Conservation (phyloP, 2,797 vertebrate species). For the Macrochelys suwanniensis region DNA sequence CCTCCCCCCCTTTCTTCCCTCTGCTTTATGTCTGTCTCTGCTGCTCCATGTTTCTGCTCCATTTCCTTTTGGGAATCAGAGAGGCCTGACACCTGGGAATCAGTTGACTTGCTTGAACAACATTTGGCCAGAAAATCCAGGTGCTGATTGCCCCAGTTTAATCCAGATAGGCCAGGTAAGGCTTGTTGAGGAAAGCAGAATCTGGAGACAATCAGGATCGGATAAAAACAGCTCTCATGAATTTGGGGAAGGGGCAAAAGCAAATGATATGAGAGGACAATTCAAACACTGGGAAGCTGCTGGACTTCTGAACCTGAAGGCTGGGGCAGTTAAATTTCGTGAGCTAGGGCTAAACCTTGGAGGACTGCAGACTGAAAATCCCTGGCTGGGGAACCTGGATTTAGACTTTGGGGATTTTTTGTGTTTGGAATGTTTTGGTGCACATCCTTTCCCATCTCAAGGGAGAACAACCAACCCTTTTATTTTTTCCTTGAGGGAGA, state of each 20-base stretch:
- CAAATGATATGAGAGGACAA: neutral
- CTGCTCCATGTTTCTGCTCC: neutral
- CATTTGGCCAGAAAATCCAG: neutral
- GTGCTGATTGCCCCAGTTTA: neutral
- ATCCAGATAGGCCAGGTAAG: neutral
- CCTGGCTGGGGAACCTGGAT: neutral
- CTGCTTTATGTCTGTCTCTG: neutral
- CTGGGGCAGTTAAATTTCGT: neutral
- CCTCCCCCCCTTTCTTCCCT: neutral
- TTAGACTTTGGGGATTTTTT: neutral
- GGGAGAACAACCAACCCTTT: neutral
- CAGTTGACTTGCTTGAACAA: neutral
- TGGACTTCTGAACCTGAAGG: neutral
- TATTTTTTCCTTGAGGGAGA: neutral
- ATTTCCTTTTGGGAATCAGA: neutral
- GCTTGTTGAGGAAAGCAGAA: neutral
- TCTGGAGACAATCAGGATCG: neutral
- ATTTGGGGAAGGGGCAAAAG: neutral
- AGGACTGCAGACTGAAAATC: neutral
- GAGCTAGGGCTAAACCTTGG: neutral
- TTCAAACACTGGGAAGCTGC: neutral
- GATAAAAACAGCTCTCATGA: neutral
- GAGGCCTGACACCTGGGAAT: neutral
- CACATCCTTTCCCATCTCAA: neutral
- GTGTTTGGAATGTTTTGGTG: neutral